Evolutionary conservation across 2,113 vertebrate species (phyloP), one percentile per base, ranked within the genome.

Genomic region (Xenus cinereus): DNA sequence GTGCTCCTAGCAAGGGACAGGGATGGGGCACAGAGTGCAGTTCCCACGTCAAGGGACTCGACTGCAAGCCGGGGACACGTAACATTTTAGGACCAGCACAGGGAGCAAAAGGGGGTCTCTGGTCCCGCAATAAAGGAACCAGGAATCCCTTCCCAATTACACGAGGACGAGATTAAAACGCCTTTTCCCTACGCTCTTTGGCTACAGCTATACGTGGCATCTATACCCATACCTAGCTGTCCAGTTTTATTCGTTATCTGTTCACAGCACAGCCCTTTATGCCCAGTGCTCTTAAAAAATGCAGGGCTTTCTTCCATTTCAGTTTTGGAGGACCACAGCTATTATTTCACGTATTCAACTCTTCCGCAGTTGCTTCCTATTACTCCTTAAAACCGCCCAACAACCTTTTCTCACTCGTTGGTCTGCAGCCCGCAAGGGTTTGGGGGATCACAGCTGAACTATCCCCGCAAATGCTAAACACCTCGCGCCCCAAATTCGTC

Each of bases 151-250:
- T 67, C 48, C 50, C n/a, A n/a, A 48, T 26, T 56, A 63, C 19
- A 20, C 3, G 1, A 94, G 43, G 54, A 59, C 68, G 18, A 30
- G 32, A 63, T 57, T 27, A 54, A 12, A 22, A 28, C 76, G 22
- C 16, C 21, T 23, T 62, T 95, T 64, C 7, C 45, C 22, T 32
- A 30, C 10, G 22, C 9, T 46, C 14, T 27, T 73, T 54, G 35
- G 63, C 26, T 62, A 35, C 21, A 1, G 4, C n/a, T 30, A 18
- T 7, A 32, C 0, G 0, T 62, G 12, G 37, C 12, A 53, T 30
- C 20, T 27, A 16, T 26, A 22, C 15, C 23, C 17, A 35, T 4
- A 28, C 8, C 50, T 24, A 63, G 12, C 43, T 62, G 20, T 32
- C 35, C 22, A 20, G 27, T 75, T 75, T 22, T 32, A n/a, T 43